Conservation (phyloP, 2,888 invertebrate species). For the Leptopilina drosophilae region DNA sequence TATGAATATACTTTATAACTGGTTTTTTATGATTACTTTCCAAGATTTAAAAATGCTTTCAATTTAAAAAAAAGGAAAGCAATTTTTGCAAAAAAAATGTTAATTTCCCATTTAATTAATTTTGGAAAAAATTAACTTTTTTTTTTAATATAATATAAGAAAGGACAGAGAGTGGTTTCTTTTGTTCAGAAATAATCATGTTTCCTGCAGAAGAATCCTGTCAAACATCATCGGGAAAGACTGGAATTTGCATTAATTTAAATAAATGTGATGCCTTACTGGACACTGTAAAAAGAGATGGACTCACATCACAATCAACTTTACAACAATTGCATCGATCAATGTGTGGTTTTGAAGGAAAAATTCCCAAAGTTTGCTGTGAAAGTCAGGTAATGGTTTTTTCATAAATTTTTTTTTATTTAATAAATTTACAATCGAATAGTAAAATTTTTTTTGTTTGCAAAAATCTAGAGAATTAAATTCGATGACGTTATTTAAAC, state of each 20-base stretch:
- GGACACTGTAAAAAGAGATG: conserved; percentile 65
- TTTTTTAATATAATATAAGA: background rate
- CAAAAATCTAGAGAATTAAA: too few species aligned
- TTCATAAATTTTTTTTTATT: background rate
- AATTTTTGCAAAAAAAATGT: background rate
- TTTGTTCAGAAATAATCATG: conserved; percentile 4
- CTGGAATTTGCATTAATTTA: conserved; percentile 75
- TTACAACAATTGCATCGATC: conserved; percentile 71
- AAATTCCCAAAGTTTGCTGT: conserved; percentile 76
- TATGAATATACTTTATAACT: background rate
- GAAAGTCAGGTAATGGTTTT: conserved; percentile 50
- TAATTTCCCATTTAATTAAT: background rate
- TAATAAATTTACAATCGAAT: conserved; percentile 1
- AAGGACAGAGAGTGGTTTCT: background rate
- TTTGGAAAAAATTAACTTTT: background rate
- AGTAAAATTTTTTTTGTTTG: too few species aligned
- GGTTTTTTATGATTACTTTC: background rate
- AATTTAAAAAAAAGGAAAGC: background rate
- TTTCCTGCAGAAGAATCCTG: conserved; percentile 47
- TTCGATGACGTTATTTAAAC: too few species aligned
- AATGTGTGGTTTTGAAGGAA: conserved; percentile 77
- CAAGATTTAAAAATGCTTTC: background rate
- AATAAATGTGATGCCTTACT: conserved; percentile 70
- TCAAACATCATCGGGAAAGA: conserved; percentile 63
- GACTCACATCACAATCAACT: conserved; percentile 60